These are phyloP conservation scores for Drosophila tsacasi DNA, from an alignment of 1,140 invertebrate genomes.

Conservation along the genomic window DNA sequence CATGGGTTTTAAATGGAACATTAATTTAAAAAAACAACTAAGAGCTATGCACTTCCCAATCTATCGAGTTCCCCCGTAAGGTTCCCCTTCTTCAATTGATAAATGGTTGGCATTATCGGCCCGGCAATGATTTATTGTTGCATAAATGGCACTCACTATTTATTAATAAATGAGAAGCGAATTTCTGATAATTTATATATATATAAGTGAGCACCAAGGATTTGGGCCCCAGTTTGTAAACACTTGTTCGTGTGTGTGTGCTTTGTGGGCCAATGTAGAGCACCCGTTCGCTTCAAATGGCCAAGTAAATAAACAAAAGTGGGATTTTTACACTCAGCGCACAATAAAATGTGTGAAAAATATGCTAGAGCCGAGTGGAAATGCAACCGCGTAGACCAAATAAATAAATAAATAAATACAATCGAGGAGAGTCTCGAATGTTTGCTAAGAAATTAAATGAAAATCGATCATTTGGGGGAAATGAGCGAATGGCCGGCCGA, in stretches of 20 bases:
- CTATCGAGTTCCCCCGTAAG: slow-evolving; percentile 17
- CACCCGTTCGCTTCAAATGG: slow-evolving; percentile 64
- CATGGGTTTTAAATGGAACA: slow-evolving; percentile 17
- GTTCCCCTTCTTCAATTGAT: slow-evolving; percentile 48
- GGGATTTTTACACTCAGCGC: slow-evolving; percentile 68
- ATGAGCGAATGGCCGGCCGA: slow-evolving; percentile 20
- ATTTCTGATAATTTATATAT: slow-evolving; percentile 70
- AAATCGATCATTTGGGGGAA: slow-evolving; percentile 71
- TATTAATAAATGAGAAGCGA: slow-evolving; percentile 60
- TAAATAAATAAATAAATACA: slow-evolving; percentile 73
- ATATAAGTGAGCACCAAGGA: slow-evolving; percentile 61
- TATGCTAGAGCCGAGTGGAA: slow-evolving; percentile 57
- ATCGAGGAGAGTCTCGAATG: slow-evolving; percentile 36
- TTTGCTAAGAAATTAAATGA: slow-evolving; percentile 72
- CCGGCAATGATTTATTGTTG: slow-evolving; percentile 72
- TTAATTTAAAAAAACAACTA: slow-evolving; percentile 16
- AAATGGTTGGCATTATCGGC: slow-evolving; percentile 67
- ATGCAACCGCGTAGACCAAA: slow-evolving; percentile 60
- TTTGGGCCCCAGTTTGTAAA: slow-evolving; percentile 25
- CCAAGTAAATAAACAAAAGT: slow-evolving; percentile 82
- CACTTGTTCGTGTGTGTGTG: slow-evolving; percentile 11
- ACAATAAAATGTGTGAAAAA: slow-evolving; percentile 82
- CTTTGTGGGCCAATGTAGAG: slow-evolving; percentile 58
- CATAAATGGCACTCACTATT: slow-evolving; percentile 69
- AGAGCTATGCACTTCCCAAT: slow-evolving; percentile 17